A percentile compares a stretch with the other conserved stretches of the same genome.
Evolutionary conservation across 2,113 vertebrate species (phyloP).

Genomic region (Seriola dumerili): DNA sequence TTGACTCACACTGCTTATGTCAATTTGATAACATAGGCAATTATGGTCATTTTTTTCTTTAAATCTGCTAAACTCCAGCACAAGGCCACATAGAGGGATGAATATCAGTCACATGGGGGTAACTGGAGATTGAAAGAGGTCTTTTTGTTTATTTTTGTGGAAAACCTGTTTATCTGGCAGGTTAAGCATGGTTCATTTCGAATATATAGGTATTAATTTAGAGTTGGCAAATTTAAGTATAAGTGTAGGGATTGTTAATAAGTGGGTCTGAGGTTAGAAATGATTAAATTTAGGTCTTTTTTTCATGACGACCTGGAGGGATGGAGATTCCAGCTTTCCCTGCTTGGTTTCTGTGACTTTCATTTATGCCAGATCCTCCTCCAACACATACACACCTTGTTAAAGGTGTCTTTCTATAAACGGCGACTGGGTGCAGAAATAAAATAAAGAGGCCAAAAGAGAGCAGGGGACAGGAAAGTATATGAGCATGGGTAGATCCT

Average conservation of each 20-base stretch:
- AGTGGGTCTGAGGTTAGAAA: background rate
- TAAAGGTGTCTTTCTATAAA: slow-evolving; percentile 16
- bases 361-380: slow-evolving; percentile 18
- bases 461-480: background rate
- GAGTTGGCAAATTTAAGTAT: background rate
- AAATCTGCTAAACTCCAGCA: background rate
- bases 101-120: background rate
- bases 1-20: slow-evolving; percentile 32
- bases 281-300: slow-evolving; percentile 1
- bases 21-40: slow-evolving; percentile 5
- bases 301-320: background rate
- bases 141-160: background rate
- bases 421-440: slow-evolving; percentile 7
- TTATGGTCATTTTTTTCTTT: background rate
- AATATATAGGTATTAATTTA: background rate
- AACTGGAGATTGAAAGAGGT: no score
- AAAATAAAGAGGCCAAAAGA: background rate
- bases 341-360: background rate
- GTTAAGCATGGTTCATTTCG: background rate
- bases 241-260: background rate
- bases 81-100: background rate
- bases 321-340: slow-evolving; percentile 13
- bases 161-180: background rate
- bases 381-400: background rate
- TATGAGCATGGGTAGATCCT: background rate